Percentiles rank a stretch among this genome's conserved stretches.
These are phyloP conservation scores for Bolinopsis microptera DNA, from an alignment of 37 sponge, comb jelly and placozoan species.

Conservation along the genomic window DNA sequence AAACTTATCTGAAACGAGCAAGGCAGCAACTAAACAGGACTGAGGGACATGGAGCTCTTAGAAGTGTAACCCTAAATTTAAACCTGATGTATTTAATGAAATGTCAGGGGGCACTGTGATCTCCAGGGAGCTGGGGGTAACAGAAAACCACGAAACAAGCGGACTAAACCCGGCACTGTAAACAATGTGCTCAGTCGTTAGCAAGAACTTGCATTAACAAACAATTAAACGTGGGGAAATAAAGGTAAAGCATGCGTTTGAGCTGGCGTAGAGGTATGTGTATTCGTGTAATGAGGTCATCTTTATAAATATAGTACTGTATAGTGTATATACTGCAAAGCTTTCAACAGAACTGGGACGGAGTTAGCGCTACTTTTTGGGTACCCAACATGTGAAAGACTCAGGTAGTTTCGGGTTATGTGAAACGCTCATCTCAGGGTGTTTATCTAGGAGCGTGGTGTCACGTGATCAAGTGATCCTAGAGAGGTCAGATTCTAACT, in stretches of 20 bases:
- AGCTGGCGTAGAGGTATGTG: background rate
- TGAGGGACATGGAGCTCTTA: no score
- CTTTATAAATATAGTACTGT: background rate
- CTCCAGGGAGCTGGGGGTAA: background rate
- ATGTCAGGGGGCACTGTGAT: background rate
- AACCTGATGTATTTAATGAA: background rate
- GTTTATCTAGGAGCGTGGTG: no score
- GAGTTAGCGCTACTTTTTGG: background rate
- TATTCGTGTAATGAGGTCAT: background rate
- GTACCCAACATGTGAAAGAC: background rate
- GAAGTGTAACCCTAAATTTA: background rate
- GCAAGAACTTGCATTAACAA: background rate
- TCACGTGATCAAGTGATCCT: no score
- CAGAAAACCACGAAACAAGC: background rate
- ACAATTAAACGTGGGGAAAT: background rate
- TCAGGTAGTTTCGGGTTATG: no score
- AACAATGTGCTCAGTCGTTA: no score
- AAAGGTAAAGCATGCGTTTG: background rate
- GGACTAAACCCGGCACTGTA: no score
- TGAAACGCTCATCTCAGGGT: no score
- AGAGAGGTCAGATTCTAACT: no score
- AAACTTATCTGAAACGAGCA: no score
- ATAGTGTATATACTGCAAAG: background rate
- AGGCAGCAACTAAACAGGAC: no score
- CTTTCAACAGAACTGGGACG: background rate